A percentile compares a stretch with the other conserved stretches of the same genome.
phyloP scores from a whole-genome alignment of 2,113 vertebrate species.

The Microcebus tavaratra region DNA sequence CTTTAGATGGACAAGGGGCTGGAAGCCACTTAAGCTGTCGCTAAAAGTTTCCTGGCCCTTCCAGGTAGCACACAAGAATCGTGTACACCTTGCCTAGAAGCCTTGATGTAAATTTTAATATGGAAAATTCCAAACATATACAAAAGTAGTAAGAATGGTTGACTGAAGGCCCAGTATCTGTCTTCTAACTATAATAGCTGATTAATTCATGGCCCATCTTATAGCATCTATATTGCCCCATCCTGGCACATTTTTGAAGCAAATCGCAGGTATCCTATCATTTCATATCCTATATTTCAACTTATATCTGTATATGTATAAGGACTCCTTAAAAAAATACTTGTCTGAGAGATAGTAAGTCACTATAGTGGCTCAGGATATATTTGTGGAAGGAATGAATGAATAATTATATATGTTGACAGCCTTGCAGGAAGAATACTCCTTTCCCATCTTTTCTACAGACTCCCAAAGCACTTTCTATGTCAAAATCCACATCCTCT shows the following conservation, averaged over 20 bases:
- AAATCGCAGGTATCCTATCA: background rate
- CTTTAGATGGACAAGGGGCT: background rate
- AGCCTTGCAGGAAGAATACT: background rate
- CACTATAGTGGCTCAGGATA: background rate
- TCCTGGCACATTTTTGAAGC: background rate
- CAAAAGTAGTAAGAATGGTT: background rate
- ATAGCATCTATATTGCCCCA: background rate
- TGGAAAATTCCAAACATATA: background rate
- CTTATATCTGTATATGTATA: background rate
- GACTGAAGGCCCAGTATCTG: background rate
- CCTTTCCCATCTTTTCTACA: background rate
- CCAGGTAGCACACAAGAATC: too few relatives aligned
- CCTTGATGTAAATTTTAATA: background rate
- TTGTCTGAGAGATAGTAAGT: background rate
- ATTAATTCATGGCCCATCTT: background rate
- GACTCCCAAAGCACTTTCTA: background rate
- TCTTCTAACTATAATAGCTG: background rate
- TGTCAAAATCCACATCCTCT: background rate
- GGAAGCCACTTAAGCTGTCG: background rate
- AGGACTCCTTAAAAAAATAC: background rate
- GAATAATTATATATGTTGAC: background rate
- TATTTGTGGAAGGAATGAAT: background rate
- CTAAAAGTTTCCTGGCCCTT: background rate
- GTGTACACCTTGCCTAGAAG: background rate
- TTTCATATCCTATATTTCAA: constrained; percentile 10